A percentile compares a stretch with the other conserved stretches of the same genome.
Evolutionary conservation across 2,113 vertebrate species (phyloP).

Genomic region (Sturnira hondurensis): DNA sequence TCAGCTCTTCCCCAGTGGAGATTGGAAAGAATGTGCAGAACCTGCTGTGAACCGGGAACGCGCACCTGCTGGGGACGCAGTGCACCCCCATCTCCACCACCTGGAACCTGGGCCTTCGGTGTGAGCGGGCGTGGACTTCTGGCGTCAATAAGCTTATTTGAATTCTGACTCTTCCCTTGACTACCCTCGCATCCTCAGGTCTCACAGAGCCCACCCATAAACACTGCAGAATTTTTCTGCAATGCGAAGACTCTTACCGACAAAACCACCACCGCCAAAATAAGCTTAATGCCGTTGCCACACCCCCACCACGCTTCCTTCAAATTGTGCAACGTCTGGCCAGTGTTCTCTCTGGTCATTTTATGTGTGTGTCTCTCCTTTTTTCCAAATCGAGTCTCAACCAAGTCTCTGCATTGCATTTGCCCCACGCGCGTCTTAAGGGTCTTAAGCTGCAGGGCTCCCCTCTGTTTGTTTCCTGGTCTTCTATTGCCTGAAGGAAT

Average conservation of each 20-base stretch:
- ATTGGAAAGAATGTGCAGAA: fast-evolving
- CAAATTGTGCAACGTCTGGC: fast-evolving
- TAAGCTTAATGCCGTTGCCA: too few relatives aligned
- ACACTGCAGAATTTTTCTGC: too few relatives aligned
- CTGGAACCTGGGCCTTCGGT: fast-evolving
- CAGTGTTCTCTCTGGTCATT: background rate
- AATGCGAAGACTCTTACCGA: background rate
- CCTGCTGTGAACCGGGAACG: fast-evolving
- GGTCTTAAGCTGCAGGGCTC: too few relatives aligned
- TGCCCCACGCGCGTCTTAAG: background rate
- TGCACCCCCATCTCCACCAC: fast-evolving
- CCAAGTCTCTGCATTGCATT: background rate
- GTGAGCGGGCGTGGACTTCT: fast-evolving
- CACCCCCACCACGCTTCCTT: background rate
- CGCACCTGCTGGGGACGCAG: background rate
- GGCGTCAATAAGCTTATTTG: fast-evolving
- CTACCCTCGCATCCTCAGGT: background rate
- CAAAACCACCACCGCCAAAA: too few relatives aligned
- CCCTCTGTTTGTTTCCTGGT: too few relatives aligned
- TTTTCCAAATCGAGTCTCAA: background rate
- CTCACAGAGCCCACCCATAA: background rate
- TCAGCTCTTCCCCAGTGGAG: fast-evolving
- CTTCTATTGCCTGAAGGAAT: background rate
- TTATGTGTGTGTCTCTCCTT: fast-evolving
- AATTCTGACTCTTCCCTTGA: background rate